Base-by-base conservation (phyloP, 1,140 invertebrate species). In the Drosophila pallidifrons region DNA sequence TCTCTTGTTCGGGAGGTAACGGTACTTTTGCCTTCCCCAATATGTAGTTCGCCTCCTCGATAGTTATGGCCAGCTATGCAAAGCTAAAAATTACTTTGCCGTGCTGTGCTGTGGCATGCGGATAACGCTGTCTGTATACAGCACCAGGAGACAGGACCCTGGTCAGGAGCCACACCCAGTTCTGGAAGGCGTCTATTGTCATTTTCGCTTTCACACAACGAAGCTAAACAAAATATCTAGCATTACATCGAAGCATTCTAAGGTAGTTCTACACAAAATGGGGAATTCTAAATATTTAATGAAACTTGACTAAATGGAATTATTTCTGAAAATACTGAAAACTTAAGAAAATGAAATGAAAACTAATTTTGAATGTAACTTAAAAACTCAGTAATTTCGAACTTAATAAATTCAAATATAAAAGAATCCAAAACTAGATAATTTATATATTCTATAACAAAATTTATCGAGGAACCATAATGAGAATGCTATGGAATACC, bases 181-280 rank as follows among this genome's bases (percentile, higher is more conserved):
- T 75, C 54, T 75, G 45, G 45, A 67, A 65, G 60, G 68, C 46
- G 69, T 81, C 74, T 74, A 83, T 81, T 88, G 85, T 88, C 83
- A 82, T 82, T 79, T 87, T 79, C 60, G 32, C 75, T 67, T 77
- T 82, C 77, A 77, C 41, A 15, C 51, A 32, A 30, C 25, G 51
- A 1, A 52, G 49, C 25, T 52, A 61, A 35, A 51, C 16, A 52
- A 51, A 64, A 64, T 64, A 52, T 52, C 64, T 76, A 69, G 28
- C 75, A 70, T 55, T 72, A 73, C 66, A 52, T 32, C 51, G 51
- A 52, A 52, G 11, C 51, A 54, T 32, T 54, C 51, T 32, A 30
- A 3, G 6, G 5, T 13, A 6, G n/a, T 5, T n/a, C 28, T 54
- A 52, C 51, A 8, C n/a, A 35, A 3, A 30, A 10, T 32, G 1